phyloP scores from a whole-genome alignment of 2,113 vertebrate genomes.

The Crotalus horridus region DNA sequence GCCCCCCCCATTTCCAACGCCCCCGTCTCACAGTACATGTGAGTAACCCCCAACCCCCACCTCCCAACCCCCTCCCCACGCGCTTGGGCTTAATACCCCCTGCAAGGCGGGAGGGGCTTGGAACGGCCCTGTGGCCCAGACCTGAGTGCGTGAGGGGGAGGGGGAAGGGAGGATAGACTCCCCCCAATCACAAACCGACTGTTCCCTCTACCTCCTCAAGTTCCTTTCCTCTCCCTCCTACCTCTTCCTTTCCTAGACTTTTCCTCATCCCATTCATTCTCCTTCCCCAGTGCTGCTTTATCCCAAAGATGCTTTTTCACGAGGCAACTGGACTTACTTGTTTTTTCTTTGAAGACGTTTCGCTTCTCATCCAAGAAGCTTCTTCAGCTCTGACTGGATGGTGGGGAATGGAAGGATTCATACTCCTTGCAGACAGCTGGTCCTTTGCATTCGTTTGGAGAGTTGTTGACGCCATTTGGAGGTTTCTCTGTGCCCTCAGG shows the following conservation, averaged over 20 bases:
- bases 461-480: accelerated
- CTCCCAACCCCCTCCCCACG: constrained; percentile 30
- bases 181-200: background rate
- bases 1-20: constrained; percentile 77
- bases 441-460: too few species aligned
- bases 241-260: background rate
- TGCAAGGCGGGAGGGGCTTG: constrained; percentile 1
- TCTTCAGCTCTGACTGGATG: too few species aligned
- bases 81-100: constrained; percentile 22
- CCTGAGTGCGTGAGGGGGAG: background rate
- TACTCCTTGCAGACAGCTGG: too few species aligned
- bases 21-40: constrained; percentile 72
- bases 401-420: too few species aligned
- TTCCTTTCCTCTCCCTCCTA: background rate
- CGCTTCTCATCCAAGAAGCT: too few species aligned
- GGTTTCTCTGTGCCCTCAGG: too few species aligned
- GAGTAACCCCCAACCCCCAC: constrained; percentile 68
- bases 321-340: too few species aligned
- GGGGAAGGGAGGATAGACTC: background rate
- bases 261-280: background rate
- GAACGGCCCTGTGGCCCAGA: constrained; percentile 4
- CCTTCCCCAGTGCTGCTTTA: background rate
- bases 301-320: too few species aligned
- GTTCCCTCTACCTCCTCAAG: background rate
- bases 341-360: too few species aligned